Evolutionary conservation across 2,888 invertebrate genomes (phyloP), one percentile per base, ranked within the genome.

Genomic region (Axea sp.): DNA sequence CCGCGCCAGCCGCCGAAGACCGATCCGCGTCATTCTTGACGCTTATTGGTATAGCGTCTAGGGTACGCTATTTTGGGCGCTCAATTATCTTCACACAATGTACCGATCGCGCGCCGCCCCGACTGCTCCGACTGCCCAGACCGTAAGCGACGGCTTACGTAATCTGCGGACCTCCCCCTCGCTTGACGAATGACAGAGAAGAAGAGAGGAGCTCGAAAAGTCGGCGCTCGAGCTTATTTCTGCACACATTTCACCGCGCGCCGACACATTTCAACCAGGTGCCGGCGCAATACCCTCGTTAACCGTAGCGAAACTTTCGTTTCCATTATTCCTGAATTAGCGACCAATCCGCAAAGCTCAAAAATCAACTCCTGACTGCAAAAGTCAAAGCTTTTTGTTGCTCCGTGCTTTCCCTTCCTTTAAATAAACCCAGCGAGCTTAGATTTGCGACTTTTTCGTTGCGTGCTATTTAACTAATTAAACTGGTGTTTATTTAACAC

Each of bases 141-240:
- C 60, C 60, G 60, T 59, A 35, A 41, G 72, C 62, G 55, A 37
- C 62, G 47, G 75, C 69, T 84, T 84, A 83, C 78, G 81, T 82
- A 83, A 84, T 78, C 76, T 76, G 78, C 77, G 80, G 78, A 80
- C 82, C 80, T 80, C 82, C 76, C 72, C 81, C 78, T 78, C 78
- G 81, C 76, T 73, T 82, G 83, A 83, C 83, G 77, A 82, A 83
- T 84, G 83, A 84, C 82, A 83, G 81, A 79, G 43, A 19, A 28
- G 47, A 11, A 11, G 47, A 30, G 45, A 81, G 76, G 76, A 77
- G 78, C 28, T 28, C 31, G 31, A 12, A 6, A 31, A 80, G 80
- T 79, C 77, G 30, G 19, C 43, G 67, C 75, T 57, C 69, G 73
- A 41, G 68, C 68, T 59, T 68, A 68, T 68, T 68, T 59, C 51